A percentile compares a stretch with the other conserved stretches of the same genome.
phyloP scores from a whole-genome alignment of 1,140 invertebrate genomes.

The Monomorium pharaonis region DNA sequence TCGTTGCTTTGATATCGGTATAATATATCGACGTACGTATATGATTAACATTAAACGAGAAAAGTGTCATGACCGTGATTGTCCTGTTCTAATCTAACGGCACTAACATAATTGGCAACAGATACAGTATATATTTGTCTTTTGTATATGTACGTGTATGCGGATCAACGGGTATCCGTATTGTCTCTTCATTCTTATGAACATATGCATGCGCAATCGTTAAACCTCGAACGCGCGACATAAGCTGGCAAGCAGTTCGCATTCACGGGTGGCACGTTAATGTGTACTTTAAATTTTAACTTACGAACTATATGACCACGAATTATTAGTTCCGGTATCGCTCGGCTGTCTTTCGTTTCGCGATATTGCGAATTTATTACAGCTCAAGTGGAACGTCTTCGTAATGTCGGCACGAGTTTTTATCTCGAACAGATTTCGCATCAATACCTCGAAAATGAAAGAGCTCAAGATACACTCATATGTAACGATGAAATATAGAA shows the following conservation, averaged over 20 bases:
- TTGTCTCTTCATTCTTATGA: neutral
- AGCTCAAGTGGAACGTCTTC: neutral
- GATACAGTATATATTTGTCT: slow-evolving; percentile 16
- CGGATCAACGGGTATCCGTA: neutral
- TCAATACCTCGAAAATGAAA: neutral
- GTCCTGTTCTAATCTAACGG: slow-evolving; percentile 50
- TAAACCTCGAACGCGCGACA: neutral
- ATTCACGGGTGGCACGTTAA: slow-evolving; percentile 66
- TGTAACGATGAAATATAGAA: neutral
- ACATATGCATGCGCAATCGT: neutral
- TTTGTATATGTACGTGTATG: slow-evolving; percentile 29
- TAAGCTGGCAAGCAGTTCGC: slow-evolving; percentile 33
- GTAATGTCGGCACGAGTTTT: slow-evolving; percentile 10
- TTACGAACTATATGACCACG: slow-evolving; percentile 53
- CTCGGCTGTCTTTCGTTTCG: neutral
- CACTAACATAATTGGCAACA: slow-evolving; percentile 52
- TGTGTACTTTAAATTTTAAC: slow-evolving; percentile 15
- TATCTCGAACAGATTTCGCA: neutral
- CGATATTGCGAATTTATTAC: slow-evolving; percentile 12
- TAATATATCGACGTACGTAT: slow-evolving; percentile 44
- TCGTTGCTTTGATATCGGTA: slow-evolving; percentile 84
- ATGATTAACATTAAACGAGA: slow-evolving; percentile 53
- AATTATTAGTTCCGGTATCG: slow-evolving; percentile 3
- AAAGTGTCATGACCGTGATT: slow-evolving; percentile 45
- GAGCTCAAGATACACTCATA: neutral